These are phyloP conservation scores for Acholoe squamosa DNA, from an alignment of 2,888 invertebrate genomes.

Conservation along the genomic window DNA sequence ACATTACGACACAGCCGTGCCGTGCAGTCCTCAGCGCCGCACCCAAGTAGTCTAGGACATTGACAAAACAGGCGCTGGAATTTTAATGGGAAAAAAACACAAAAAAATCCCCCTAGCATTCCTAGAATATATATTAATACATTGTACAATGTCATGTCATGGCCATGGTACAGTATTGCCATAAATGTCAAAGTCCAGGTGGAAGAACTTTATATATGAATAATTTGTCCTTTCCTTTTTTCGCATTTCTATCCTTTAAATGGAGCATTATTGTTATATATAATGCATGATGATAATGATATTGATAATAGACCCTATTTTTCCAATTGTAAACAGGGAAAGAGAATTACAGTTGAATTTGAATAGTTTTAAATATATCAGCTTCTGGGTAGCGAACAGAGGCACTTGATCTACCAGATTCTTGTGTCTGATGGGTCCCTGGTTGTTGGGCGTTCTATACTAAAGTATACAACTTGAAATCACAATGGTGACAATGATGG, in stretches of 20 bases:
- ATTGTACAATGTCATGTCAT: conserved; percentile 23
- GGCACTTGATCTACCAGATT: neutral
- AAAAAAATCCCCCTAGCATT: conserved; percentile 3
- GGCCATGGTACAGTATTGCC: conserved; percentile 24
- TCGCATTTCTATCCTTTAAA: neutral
- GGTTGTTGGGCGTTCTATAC: neutral
- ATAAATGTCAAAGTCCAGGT: conserved; percentile 15
- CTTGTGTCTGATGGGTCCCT: neutral
- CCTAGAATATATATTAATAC: neutral
- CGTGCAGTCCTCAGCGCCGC: neutral
- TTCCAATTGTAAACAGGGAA: conserved; percentile 14
- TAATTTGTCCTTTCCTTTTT: conserved; percentile 27
- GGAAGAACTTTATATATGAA: neutral
- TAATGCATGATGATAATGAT: neutral
- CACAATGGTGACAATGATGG: conserved; percentile 6
- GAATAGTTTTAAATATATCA: neutral
- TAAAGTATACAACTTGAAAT: conserved; percentile 34
- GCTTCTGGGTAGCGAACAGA: neutral
- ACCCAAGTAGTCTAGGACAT: conserved; percentile 12
- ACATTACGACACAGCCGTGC: neutral
- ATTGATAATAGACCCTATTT: conserved; percentile 5
- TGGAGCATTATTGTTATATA: conserved; percentile 10
- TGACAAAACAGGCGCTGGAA: neutral
- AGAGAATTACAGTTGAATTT: neutral
- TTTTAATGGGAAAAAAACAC: neutral